Evolutionary conservation across 2,888 invertebrate species (phyloP).

Genomic region (Ophion slaviceki): DNA sequence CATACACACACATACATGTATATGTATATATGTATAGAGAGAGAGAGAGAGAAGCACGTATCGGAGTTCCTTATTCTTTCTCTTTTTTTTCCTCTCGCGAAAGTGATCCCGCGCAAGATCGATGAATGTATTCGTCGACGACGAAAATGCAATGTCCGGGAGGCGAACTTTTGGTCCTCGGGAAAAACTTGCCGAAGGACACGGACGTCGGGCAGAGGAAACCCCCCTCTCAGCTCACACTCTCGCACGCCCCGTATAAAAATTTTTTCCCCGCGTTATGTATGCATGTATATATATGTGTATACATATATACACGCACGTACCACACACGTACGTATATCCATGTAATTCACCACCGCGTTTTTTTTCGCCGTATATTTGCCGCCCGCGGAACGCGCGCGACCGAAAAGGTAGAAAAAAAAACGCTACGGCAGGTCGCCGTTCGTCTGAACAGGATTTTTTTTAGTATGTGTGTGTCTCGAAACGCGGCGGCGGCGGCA

Average conservation of each 20-base stretch:
- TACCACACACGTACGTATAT: constrained; percentile 29
- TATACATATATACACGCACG: constrained; percentile 13
- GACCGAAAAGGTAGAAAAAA: constrained; percentile 67
- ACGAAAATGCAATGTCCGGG: constrained; percentile 30
- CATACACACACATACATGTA: constrained; percentile 11
- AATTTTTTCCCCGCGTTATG: constrained; percentile 52
- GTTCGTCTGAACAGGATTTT: constrained; percentile 63
- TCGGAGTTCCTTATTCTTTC: constrained; percentile 18
- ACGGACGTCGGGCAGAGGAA: constrained; percentile 67
- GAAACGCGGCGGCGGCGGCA: constrained; percentile 61
- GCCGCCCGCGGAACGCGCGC: constrained; percentile 74
- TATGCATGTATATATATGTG: constrained; percentile 22
- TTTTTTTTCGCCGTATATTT: constrained; percentile 70
- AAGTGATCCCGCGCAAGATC: constrained; percentile 41
- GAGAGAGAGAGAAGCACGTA: constrained; percentile 21
- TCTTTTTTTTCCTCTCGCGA: constrained; percentile 5
- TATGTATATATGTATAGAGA: neutral
- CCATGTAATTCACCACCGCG: constrained; percentile 22
- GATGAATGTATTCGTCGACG: constrained; percentile 34
- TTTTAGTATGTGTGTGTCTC: constrained; percentile 71
- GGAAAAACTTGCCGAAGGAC: constrained; percentile 40
- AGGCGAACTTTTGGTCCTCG: constrained; percentile 29
- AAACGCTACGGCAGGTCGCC: constrained; percentile 69
- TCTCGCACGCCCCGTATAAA: constrained; percentile 61
- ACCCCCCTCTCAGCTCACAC: constrained; percentile 50